Base-by-base conservation (phyloP, 2,113 vertebrate species). In the Saimiri boliviensis region DNA sequence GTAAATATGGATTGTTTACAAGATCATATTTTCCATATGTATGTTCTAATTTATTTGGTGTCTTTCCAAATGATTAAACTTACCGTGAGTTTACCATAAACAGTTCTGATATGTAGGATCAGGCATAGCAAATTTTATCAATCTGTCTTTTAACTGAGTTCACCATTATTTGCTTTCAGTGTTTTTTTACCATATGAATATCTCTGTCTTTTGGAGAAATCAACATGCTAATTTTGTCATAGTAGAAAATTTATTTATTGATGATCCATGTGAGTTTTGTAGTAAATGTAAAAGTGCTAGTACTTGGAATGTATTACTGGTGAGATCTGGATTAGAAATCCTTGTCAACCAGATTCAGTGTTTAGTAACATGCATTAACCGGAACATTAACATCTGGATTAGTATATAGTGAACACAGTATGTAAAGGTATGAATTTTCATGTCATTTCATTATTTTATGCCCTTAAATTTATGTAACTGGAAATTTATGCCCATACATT, bases 381-480 rank as follows among this genome's bases (percentile, higher is more conserved):
- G 73, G 27, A 47, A 25, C n/a, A 79, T 49, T 45, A 70, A 68
- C 23, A 74, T 52, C 54, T 60, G 23, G 25, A 35, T 60, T 35
- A 42, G 27, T n/a, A 12, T 5, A 71, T 20, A 8, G 10, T 68
- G 1, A 5, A 37, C 42, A 73, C 1, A 35, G 35, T 68, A 47
- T 42, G 20, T 45, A 54, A 60, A 82, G 16, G 13, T 77, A 9
- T 6, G 42, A 76, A 12, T 71, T 89, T 17, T 97, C 63, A 87
- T 92, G 5, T 82, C 77, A n/a, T 88, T 96, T 6, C 21, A 82
- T 86, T 73, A 49, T 12, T 95, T 98, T 96, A 96, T 96, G 60
- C 52, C 42, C 40, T 76, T 96, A 47, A 97, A 49, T 94, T 90
- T 73, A 45, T 35, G 23, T 21, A 37, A 90, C 86, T 79, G 68